A percentile compares a stretch with the other conserved stretches of the same genome.
These are phyloP conservation scores for Sesia apiformis DNA, from an alignment of 2,888 invertebrate species.

Conservation along the genomic window DNA sequence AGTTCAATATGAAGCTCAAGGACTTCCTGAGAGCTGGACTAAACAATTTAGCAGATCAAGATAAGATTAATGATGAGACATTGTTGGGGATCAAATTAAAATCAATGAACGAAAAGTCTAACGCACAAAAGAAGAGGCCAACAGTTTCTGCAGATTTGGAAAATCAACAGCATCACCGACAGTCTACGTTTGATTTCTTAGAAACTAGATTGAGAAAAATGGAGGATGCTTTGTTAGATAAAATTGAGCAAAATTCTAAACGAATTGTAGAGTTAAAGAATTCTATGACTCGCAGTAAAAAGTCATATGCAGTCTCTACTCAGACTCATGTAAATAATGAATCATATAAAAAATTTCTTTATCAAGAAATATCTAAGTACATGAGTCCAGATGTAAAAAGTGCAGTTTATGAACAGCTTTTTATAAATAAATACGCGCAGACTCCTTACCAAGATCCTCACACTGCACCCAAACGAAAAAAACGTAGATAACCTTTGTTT, in stretches of 20 bases:
- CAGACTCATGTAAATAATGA: constrained; percentile 34
- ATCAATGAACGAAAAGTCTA: neutral
- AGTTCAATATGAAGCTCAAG: constrained; percentile 56
- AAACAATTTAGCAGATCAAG: constrained; percentile 30
- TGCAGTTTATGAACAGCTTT: constrained; percentile 56
- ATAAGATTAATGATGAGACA: neutral
- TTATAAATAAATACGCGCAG: constrained; percentile 37
- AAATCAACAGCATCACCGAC: constrained; percentile 3
- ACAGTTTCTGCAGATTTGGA: constrained; percentile 7
- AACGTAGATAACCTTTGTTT: constrained; percentile 20
- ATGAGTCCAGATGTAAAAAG: constrained; percentile 44
- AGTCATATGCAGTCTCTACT: constrained; percentile 18
- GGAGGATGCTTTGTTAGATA: constrained; percentile 43
- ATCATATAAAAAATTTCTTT: constrained; percentile 41
- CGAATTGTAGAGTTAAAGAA: constrained; percentile 41
- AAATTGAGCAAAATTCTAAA: constrained; percentile 53
- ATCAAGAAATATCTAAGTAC: constrained; percentile 51
- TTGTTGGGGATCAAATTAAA: neutral
- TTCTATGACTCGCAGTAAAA: constrained; percentile 8
- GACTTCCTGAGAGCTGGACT: constrained; percentile 51
- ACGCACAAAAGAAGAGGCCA: constrained; percentile 10
- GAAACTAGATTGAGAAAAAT: constrained; percentile 48
- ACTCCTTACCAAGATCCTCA: constrained; percentile 4
- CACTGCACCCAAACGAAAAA: constrained; percentile 24
- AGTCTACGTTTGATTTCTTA: neutral